Base-by-base conservation (phyloP, 1,140 invertebrate genomes). In the Drosophila teissieri region DNA sequence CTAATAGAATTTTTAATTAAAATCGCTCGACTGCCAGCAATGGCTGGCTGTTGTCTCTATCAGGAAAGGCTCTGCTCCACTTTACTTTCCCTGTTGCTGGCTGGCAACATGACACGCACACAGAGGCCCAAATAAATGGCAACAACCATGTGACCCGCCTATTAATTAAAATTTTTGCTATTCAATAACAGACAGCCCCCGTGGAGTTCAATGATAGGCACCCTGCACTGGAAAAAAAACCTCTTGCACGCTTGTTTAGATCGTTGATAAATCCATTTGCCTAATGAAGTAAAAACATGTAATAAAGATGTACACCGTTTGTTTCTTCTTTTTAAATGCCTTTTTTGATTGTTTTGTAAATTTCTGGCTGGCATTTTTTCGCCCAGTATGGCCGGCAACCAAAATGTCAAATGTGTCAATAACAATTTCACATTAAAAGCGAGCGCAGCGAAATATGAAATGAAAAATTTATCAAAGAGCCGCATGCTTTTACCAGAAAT, bases 1-100 rank as follows among this genome's bases (percentile, higher is more conserved):
- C 80, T 88, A 88, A 88, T 89, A 88, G 83, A 89, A 88, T 88
- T 89, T 88, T 88, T 88, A 88, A 88, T 88, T 89, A 88, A 88
- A 88, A 80, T 83, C 65, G 80, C 73, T 88, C 49, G 63, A 55
- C 63, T 73, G 63, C 36, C 63, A 62, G 39, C 27, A 68, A 81
- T 56, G 62, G 42, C 46, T 61, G 45, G 60, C 40, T 53, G 48
- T 74, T 76, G 69, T 77, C 80, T 80, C 60, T 73, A 51, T 40
- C 40, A 78, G 40, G 51, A 64, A 65, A 60, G 63, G 57, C 56
- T 58, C 24, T 42, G n/a, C 34, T 45, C 46, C 39, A 61, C 45
- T 76, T 70, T 40, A 60, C 64, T 83, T 88, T 69, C 56, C 78
- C 74, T 57, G 70, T 72, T 72, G 61, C 48, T 51, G n/a, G 48